These are phyloP conservation scores for Butorides virescens DNA, from an alignment of 2,113 vertebrate genomes.

Conservation along the genomic window DNA sequence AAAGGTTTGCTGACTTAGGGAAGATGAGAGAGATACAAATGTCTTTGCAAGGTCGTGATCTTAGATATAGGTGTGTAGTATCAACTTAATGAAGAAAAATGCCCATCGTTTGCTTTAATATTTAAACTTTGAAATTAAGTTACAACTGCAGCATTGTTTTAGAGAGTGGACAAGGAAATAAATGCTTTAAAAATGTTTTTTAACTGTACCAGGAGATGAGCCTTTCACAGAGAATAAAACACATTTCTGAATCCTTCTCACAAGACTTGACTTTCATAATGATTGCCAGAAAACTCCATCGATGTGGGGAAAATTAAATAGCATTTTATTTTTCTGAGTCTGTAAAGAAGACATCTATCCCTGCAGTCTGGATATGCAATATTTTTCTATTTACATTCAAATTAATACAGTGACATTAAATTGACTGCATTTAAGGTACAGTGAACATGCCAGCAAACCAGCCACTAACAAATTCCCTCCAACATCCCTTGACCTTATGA, in stretches of 20 bases:
- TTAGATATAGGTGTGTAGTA: neutral
- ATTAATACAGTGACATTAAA: neutral
- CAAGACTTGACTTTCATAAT: neutral
- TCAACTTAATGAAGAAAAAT: neutral
- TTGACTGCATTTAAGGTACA: neutral
- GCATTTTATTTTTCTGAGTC: neutral
- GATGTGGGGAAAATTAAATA: neutral
- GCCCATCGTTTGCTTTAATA: neutral
- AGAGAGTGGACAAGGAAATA: neutral
- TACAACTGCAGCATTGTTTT: neutral
- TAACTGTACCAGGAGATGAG: neutral
- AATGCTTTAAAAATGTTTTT: neutral
- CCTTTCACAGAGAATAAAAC: neutral
- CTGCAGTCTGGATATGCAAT: neutral
- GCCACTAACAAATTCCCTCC: neutral
- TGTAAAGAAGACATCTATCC: neutral
- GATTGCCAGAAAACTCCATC: neutral
- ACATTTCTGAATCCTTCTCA: neutral
- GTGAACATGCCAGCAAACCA: neutral
- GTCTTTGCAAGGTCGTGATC: neutral
- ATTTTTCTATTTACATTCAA: conserved; percentile 18
- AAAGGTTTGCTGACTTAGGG: neutral
- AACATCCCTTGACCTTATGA: neutral
- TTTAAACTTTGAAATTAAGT: neutral
- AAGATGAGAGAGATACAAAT: neutral